Percentiles rank a stretch among this genome's conserved stretches.
Evolutionary conservation across 2,113 vertebrate genomes (phyloP).

Genomic region (Conger conger): DNA sequence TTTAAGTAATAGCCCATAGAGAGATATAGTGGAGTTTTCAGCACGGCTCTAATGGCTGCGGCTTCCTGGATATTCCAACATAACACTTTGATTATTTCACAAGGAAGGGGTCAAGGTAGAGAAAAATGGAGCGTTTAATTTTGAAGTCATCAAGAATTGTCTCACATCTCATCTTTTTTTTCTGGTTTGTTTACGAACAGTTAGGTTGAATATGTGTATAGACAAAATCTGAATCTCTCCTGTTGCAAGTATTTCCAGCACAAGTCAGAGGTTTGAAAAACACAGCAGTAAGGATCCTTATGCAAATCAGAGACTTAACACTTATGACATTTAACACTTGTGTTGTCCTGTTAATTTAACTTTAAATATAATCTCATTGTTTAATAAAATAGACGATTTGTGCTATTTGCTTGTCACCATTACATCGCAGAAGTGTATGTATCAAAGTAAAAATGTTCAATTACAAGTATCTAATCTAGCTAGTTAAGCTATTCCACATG

Average conservation of each 20-base stretch:
- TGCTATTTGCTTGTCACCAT: too few relatives aligned
- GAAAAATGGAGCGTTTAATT: conserved; percentile 82
- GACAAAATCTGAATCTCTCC: conserved; percentile 74
- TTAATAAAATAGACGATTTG: too few relatives aligned
- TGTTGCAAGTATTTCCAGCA: conserved; percentile 78
- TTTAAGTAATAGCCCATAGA: conserved; percentile 99
- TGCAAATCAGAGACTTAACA: too few relatives aligned
- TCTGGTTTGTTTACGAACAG: conserved; percentile 73
- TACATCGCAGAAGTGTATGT: too few relatives aligned
- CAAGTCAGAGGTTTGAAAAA: conserved; percentile 67
- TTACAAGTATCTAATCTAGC: too few relatives aligned
- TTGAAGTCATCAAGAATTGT: conserved; percentile 55
- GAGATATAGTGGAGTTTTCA: conserved; percentile 99
- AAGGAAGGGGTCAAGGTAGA: conserved; percentile 90
- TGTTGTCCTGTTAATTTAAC: too few relatives aligned
- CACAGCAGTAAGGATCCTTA: conserved; percentile 32
- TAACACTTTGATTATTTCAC: conserved; percentile 93
- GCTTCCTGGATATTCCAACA: conserved; percentile 89
- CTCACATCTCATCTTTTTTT: conserved; percentile 48
- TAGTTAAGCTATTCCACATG: too few relatives aligned
- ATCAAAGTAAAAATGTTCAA: too few relatives aligned
- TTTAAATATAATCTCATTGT: too few relatives aligned
- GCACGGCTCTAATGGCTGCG: conserved; percentile 98
- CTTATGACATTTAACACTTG: too few relatives aligned
- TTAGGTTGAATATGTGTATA: conserved; percentile 78